These are phyloP conservation scores for Chouioia cunea DNA, from an alignment of 2,888 invertebrate genomes.

Conservation along the genomic window DNA sequence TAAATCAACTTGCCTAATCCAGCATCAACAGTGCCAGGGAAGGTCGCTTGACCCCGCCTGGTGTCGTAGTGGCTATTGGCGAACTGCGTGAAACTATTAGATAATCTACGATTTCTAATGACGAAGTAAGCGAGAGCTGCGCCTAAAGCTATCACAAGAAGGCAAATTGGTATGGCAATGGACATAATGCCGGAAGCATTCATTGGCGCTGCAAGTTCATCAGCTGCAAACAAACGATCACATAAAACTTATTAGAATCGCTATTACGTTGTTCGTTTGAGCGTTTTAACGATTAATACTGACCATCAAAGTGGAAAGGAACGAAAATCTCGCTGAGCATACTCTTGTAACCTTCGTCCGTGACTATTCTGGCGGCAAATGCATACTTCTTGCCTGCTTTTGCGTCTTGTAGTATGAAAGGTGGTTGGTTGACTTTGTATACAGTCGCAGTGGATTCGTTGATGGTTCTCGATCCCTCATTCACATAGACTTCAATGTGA, in stretches of 20 bases:
- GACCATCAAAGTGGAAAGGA: slow-evolving; percentile 62
- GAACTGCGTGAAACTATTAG: slow-evolving; percentile 84
- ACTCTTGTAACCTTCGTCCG: slow-evolving; percentile 75
- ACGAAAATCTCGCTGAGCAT: slow-evolving; percentile 74
- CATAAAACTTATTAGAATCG: neutral
- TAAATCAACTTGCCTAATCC: slow-evolving; percentile 73
- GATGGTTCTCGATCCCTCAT: slow-evolving; percentile 71
- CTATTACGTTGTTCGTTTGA: neutral
- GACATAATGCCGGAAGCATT: slow-evolving; percentile 66
- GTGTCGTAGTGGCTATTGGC: slow-evolving; percentile 89
- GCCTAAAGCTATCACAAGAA: slow-evolving; percentile 72
- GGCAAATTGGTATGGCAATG: slow-evolving; percentile 72
- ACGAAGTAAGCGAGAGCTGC: slow-evolving; percentile 76
- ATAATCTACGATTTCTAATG: slow-evolving; percentile 79
- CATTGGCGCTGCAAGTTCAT: slow-evolving; percentile 53
- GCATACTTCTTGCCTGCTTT: slow-evolving; percentile 72
- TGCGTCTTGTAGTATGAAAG: slow-evolving; percentile 72
- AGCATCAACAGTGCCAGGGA: slow-evolving; percentile 74
- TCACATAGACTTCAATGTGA: slow-evolving; percentile 77
- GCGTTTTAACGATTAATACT: slow-evolving; percentile 44
- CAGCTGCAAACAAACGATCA: slow-evolving; percentile 43
- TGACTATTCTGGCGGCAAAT: slow-evolving; percentile 76
- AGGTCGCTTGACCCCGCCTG: slow-evolving; percentile 87
- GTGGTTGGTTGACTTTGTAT: slow-evolving; percentile 71
- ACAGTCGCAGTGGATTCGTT: slow-evolving; percentile 67